Evolutionary conservation across 2,888 invertebrate genomes (phyloP).

Genomic region (Eupeodes luniger): DNA sequence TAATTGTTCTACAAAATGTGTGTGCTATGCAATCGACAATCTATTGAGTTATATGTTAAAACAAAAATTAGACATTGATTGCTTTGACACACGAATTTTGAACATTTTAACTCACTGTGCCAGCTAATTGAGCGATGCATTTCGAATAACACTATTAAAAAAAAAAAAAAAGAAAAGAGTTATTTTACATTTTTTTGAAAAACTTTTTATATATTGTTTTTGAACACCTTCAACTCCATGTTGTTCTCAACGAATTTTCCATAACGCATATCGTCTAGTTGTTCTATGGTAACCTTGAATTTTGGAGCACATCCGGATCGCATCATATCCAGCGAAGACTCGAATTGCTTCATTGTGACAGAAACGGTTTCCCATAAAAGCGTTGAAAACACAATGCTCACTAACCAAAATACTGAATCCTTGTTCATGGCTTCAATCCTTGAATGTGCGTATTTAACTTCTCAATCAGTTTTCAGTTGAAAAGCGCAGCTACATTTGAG

Average conservation of each 20-base stretch:
- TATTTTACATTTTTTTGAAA: neutral
- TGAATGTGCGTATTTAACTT: neutral
- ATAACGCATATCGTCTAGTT: constrained; percentile 79
- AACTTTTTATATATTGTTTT: neutral
- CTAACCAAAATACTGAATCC: constrained; percentile 5
- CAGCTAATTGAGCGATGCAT: constrained; percentile 82
- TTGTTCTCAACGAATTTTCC: constrained; percentile 80
- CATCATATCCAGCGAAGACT: constrained; percentile 82
- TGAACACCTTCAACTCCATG: constrained; percentile 80
- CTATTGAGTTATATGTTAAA: neutral
- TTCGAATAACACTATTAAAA: constrained; percentile 80
- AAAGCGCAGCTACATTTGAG: constrained; percentile 22
- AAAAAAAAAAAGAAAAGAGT: neutral
- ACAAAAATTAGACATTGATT: neutral
- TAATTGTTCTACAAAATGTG: constrained; percentile 19
- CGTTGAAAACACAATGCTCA: constrained; percentile 15
- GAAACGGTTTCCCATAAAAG: constrained; percentile 3
- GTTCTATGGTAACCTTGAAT: constrained; percentile 80
- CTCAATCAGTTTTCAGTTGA: neutral
- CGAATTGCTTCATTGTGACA: constrained; percentile 82
- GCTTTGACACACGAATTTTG: neutral
- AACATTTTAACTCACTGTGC: constrained; percentile 79
- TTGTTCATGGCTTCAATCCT: constrained; percentile 49
- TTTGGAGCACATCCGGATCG: constrained; percentile 82
- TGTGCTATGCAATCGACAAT: neutral